Conservation (phyloP, 2,797 vertebrate genomes). For the Alfaro cultratus region DNA sequence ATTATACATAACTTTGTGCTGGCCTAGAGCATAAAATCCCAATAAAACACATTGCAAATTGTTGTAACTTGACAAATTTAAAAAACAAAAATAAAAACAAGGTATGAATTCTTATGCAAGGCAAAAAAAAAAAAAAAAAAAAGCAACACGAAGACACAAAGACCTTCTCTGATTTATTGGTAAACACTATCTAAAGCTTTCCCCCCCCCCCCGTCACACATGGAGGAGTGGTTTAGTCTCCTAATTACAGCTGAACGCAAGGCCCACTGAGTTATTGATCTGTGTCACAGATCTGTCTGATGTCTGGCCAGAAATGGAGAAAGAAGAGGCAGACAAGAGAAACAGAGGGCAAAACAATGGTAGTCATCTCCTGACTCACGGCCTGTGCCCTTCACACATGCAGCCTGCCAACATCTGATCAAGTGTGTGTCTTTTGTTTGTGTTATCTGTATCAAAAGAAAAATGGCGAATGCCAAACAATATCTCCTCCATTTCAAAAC, state of each 20-base stretch:
- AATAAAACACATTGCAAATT: neutral
- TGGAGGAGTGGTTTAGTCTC: slow-evolving; percentile 80
- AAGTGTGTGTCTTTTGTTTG: slow-evolving; percentile 61
- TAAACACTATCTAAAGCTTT: slow-evolving; percentile 73
- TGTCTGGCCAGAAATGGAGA: slow-evolving; percentile 71
- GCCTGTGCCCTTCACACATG: slow-evolving; percentile 60
- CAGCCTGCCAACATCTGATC: slow-evolving; percentile 54
- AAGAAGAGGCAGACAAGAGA: slow-evolving; percentile 28
- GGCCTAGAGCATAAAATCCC: neutral
- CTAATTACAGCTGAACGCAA: slow-evolving; percentile 86
- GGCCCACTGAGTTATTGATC: slow-evolving; percentile 87
- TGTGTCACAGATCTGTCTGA: slow-evolving; percentile 81
- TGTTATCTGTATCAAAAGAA: slow-evolving; percentile 49
- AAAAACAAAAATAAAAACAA: neutral
- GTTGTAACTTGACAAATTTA: neutral
- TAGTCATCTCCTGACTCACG: slow-evolving; percentile 68
- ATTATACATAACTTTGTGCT: neutral
- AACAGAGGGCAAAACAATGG: slow-evolving; percentile 40
- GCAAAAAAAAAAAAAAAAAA: neutral
- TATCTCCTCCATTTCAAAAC: slow-evolving; percentile 62
- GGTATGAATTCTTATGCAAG: neutral
- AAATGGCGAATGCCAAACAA: slow-evolving; percentile 37
- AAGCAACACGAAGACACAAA: neutral
- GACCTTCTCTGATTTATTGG: slow-evolving; percentile 75
- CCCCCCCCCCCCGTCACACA: slow-evolving; percentile 72